Base-by-base conservation (phyloP, 2,888 invertebrate species). In the Brassicogethes aeneus region DNA sequence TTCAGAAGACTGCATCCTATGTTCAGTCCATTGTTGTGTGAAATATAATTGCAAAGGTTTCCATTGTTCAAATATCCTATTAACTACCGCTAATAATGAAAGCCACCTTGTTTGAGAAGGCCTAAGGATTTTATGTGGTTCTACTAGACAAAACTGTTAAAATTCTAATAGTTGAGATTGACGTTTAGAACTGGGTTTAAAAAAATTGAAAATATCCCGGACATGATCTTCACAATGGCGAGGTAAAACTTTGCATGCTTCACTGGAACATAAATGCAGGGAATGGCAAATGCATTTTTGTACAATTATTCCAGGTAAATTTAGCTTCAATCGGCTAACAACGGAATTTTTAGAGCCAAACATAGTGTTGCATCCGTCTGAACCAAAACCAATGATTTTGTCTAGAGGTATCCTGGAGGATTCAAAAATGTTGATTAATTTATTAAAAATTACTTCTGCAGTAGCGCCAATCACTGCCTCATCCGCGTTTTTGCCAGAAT, bases 321-420 rank as follows among this genome's bases (percentile, higher is more conserved):
- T 35, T 37, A 16, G 3, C 29, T 33, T 39, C 16, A 48, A 37
- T 30, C 48, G 36, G 37, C 39, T 38, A 2, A 39, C 44, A 15
- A 48, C 48, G 0, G 43, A 43, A 23, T 44, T 48, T 8, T 44
- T 14, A 13, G n/a, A 2, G 17, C 44, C 46, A 30, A 48, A 37
- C 44, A 46, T 48, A 30, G 38, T 41, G 14, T 47, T 47, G 16
- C 45, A 46, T n/a, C 48, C 46, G 42, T 48, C 46, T 16, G 44
- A 48, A 7, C 41, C 46, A 40, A 48, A 48, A 37, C 44, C 44
- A 17, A 46, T 39, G 10, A 47, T 30, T 41, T 45, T 43, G 32
- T 45, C 29, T 14, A 43, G 23, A 35, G 43, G 43, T 13, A 43
- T 39, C 14, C 34, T 40, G 29, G 17, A 35, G 2, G 41, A 38